Base-by-base conservation (phyloP, 2,797 vertebrate genomes). In the Phrynocephalus forsythii region DNA sequence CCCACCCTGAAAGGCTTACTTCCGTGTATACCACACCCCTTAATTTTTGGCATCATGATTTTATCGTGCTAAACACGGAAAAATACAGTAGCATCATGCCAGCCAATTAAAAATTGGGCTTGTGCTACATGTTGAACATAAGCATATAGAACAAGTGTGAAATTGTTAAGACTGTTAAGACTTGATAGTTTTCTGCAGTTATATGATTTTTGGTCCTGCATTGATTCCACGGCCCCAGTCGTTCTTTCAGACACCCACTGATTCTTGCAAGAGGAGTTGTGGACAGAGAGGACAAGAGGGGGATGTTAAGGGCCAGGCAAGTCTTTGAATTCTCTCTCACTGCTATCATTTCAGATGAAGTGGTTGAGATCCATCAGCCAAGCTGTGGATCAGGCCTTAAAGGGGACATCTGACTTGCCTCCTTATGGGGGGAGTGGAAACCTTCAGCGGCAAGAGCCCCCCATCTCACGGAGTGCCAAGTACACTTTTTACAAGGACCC, bases 291-390 rank as follows among this genome's bases (percentile, higher is more conserved):
- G 6, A 15, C 28, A 33, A 63, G 22, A 2, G 38, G 24, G 16
- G 18, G 66, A 20, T 1, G 6, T 11, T 68, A 13, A n/a, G 52
- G 28, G 26, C 24, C 24, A 73, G 69, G n/a, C 67, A 80, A 56
- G 9, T 10, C 18, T 56, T 75, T 86, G 82, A 87, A 69, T 52
- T 9, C 26, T 89, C n/a, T 92, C 67, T 33, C 33, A 69, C 33
- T 79, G 52, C 13, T 87, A 50, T 87, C 50, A 71, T 91, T 94
- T 71, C 93, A 99, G 99, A 96, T 97, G 4, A 99, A 99, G 93
- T 99, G 99, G 99, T 96, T 99, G n/a, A 97, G 98, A 89, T 97
- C 98, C 85, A 98, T 99, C 90, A 99, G 98, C 96, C 98, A 99
- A 95, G 97, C 99, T 1, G 98, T 99, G 96, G 98, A 98, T 80